Evolutionary conservation across 2,113 vertebrate genomes (phyloP).

Genomic region (Pavo muticus): DNA sequence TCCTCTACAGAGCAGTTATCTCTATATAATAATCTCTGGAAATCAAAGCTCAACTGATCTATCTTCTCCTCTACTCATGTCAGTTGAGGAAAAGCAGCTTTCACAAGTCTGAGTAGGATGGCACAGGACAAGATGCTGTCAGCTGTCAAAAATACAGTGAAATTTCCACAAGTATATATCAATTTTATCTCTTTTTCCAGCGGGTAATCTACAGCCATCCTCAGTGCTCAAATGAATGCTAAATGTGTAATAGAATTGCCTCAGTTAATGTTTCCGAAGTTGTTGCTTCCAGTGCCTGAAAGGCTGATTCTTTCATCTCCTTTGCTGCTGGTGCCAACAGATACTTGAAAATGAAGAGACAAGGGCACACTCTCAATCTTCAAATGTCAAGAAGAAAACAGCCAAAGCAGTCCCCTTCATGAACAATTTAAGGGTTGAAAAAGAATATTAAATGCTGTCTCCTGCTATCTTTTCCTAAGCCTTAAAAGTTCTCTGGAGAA

Average conservation of each 20-base stretch:
- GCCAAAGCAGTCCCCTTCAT: not conserved
- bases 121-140: not conserved
- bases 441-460: not conserved
- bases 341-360: slow-evolving; percentile 47
- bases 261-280: slow-evolving; percentile 40
- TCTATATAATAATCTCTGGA: not conserved
- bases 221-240: slow-evolving; percentile 26
- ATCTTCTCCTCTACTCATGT: not conserved
- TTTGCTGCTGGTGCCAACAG: slow-evolving; percentile 21
- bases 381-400: slow-evolving; percentile 50
- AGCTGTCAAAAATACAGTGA: not conserved
- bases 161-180: not conserved
- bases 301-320: slow-evolving; percentile 31
- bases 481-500: not conserved
- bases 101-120: not conserved
- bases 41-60: not conserved
- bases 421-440: not conserved
- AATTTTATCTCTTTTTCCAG: slow-evolving; percentile 16
- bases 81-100: not conserved
- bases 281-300: slow-evolving; percentile 63
- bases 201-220: not conserved
- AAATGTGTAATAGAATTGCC: slow-evolving; percentile 26
- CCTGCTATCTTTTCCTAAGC: not conserved
- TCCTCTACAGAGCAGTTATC: not conserved
- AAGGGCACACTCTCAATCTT: slow-evolving; percentile 52